These are phyloP conservation scores for Celastrina argiolus DNA, from an alignment of 2,888 invertebrate species.

Conservation along the genomic window DNA sequence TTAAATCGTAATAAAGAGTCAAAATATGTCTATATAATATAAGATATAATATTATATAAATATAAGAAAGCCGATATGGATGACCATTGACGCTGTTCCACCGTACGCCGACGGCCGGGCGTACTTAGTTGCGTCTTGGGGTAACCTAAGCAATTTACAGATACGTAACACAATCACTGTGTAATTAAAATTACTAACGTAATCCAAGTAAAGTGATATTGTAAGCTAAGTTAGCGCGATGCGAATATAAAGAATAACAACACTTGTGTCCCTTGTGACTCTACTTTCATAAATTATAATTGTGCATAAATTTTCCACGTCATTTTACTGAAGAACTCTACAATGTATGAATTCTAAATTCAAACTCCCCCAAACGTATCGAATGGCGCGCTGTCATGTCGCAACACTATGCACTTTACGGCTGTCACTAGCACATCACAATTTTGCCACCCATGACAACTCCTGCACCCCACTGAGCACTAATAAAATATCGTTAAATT, in stretches of 20 bases:
- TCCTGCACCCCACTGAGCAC: not conserved
- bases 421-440: conserved; percentile 44
- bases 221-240: no score
- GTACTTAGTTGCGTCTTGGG: no score
- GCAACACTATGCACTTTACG: conserved; percentile 52
- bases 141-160: no score
- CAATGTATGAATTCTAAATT: conserved; percentile 40
- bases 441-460: conserved; percentile 2
- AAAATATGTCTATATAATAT: no score
- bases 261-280: not conserved
- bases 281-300: conserved; percentile 29
- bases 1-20: no score
- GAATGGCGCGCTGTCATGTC: conserved; percentile 41
- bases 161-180: no score
- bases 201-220: no score
- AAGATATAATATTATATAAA: no score
- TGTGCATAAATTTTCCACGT: conserved; percentile 32
- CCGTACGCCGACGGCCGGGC: no score
- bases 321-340: conserved; percentile 30
- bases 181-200: no score
- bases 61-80: no score
- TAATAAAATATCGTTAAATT: not conserved
- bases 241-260: not conserved
- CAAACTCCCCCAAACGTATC: conserved; percentile 43
- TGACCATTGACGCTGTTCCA: no score